Percentiles rank a stretch among this genome's conserved stretches.
Evolutionary conservation across 2,797 vertebrate species (phyloP).

Genomic region (Furcifer pardalis): DNA sequence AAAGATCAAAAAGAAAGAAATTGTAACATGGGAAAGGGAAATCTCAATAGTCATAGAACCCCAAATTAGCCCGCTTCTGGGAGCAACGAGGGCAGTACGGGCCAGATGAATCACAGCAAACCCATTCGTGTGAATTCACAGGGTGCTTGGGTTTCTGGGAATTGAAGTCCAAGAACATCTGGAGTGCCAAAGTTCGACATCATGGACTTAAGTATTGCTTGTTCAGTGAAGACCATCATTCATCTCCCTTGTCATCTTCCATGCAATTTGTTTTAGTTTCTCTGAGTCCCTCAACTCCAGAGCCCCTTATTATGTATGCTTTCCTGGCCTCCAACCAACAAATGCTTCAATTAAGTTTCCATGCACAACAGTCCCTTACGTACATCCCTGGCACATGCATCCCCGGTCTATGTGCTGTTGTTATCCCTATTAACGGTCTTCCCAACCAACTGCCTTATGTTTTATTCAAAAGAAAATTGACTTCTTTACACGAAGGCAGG

Average conservation of each 20-base stretch:
- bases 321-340: slow-evolving; percentile 58
- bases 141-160: too few relatives aligned
- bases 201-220: slow-evolving; percentile 59
- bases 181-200: too few relatives aligned
- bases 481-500: not conserved
- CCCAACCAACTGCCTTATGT: slow-evolving; percentile 59
- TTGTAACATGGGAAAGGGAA: not conserved
- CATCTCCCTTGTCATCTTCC: slow-evolving; percentile 46
- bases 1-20: not conserved
- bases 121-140: too few relatives aligned
- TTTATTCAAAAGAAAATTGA: slow-evolving; percentile 65
- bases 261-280: slow-evolving; percentile 61
- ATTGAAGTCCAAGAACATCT: too few relatives aligned
- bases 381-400: slow-evolving; percentile 12
- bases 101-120: too few relatives aligned
- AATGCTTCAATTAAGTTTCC: slow-evolving; percentile 51
- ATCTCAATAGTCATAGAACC: not conserved
- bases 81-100: too few relatives aligned
- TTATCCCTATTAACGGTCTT: not conserved
- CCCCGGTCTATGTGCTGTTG: slow-evolving; percentile 19
- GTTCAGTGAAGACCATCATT: slow-evolving; percentile 55
- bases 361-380: slow-evolving; percentile 27
- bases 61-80: not conserved
- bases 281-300: slow-evolving; percentile 20
- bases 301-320: slow-evolving; percentile 18